Conservation (phyloP, 2,888 invertebrate genomes). For the Euspilapteryx auroguttella region DNA sequence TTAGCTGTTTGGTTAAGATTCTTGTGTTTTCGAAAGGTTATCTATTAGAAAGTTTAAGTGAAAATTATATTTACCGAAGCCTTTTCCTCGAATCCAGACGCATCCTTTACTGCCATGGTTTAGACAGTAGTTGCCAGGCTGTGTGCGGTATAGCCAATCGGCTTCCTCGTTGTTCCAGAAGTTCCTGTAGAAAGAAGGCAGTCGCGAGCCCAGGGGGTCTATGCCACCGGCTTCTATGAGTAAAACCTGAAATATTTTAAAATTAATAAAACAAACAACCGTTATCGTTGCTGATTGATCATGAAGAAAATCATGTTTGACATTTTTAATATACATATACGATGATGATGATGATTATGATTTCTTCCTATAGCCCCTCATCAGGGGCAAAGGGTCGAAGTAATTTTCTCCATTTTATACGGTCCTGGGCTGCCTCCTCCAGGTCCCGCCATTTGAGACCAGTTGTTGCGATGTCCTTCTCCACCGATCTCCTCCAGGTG, state of each 20-base stretch:
- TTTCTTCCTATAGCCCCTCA: too few relatives aligned
- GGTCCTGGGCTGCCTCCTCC: too few relatives aligned
- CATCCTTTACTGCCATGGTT: constrained; percentile 41
- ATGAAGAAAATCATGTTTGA: not conserved
- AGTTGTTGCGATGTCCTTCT: too few relatives aligned
- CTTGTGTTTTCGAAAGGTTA: too few relatives aligned
- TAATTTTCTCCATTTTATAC: too few relatives aligned
- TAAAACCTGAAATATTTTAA: constrained; percentile 4
- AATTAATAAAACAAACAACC: too few relatives aligned
- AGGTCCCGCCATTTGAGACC: too few relatives aligned
- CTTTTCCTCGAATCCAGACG: constrained; percentile 64
- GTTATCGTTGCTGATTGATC: not conserved
- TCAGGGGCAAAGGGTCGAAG: too few relatives aligned
- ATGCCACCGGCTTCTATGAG: constrained; percentile 43
- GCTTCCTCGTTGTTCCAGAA: constrained; percentile 4
- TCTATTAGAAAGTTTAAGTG: too few relatives aligned
- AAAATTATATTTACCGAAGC: constrained; percentile 36
- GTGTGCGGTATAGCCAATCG: constrained; percentile 57
- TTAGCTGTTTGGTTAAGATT: not conserved
- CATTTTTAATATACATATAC: too few relatives aligned
- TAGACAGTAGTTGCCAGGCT: constrained; percentile 38
- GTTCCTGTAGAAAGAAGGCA: constrained; percentile 4
- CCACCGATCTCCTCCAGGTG: too few relatives aligned
- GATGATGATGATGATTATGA: too few relatives aligned
- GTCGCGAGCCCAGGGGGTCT: constrained; percentile 9